phyloP scores from a whole-genome alignment of 2,888 invertebrate species.

The Oscheius sp. region DNA sequence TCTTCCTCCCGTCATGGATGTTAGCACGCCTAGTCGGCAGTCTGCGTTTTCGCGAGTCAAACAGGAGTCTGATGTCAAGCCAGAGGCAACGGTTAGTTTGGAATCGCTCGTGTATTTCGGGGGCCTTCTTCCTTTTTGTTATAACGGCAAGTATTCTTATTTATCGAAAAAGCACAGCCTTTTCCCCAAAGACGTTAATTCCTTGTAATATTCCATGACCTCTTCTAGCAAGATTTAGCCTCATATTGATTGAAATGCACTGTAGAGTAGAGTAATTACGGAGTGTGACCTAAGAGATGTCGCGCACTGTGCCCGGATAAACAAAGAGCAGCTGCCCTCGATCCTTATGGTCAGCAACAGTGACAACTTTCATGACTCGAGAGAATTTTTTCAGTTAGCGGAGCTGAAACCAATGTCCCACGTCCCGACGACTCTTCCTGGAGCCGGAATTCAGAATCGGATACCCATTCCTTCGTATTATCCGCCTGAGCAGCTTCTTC shows the following conservation, averaged over 20 bases:
- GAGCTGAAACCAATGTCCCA: slow-evolving; percentile 2
- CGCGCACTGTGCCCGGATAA: slow-evolving; percentile 17
- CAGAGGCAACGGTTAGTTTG: too few relatives aligned
- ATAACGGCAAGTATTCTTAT: too few relatives aligned
- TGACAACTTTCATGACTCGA: neutral
- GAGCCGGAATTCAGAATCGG: slow-evolving; percentile 38
- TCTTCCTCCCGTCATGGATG: neutral
- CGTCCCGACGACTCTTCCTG: slow-evolving; percentile 29
- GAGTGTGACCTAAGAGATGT: slow-evolving; percentile 11
- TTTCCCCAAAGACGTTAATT: too few relatives aligned
- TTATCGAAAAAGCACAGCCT: too few relatives aligned
- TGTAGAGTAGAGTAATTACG: slow-evolving; percentile 8
- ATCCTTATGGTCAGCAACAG: neutral
- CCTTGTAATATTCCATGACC: too few relatives aligned
- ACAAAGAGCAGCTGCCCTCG: slow-evolving; percentile 21
- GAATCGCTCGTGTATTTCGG: too few relatives aligned
- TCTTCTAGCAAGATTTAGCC: too few relatives aligned
- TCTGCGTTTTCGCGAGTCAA: slow-evolving; percentile 24
- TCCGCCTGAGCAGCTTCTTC: slow-evolving; percentile 21
- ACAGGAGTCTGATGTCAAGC: neutral
- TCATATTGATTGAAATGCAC: slow-evolving; percentile 14
- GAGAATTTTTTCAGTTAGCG: neutral
- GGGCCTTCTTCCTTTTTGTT: too few relatives aligned
- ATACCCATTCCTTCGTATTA: slow-evolving; percentile 9
- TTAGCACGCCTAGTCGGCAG: slow-evolving; percentile 10